Conservation (phyloP, 2,797 vertebrate genomes). For the Sebastes steindachneri region DNA sequence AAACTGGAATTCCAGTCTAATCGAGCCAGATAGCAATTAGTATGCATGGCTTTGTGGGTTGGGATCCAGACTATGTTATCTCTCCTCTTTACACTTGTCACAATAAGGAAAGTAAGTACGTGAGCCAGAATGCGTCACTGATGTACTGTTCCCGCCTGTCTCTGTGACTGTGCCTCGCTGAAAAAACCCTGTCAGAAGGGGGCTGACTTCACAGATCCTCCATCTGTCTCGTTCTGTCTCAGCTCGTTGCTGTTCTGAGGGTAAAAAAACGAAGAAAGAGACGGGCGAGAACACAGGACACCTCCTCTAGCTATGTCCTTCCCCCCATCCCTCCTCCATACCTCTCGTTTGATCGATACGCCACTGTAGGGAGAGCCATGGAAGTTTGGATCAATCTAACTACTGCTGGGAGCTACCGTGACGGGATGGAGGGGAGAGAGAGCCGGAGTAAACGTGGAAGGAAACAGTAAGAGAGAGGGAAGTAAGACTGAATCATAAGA, state of each 20-base stretch:
- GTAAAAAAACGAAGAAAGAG: conserved; percentile 3
- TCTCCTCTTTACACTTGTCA: conserved; percentile 21
- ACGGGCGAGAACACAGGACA: conserved; percentile 11
- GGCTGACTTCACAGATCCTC: conserved; percentile 28
- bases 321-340: background rate
- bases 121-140: conserved; percentile 6
- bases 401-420: conserved; percentile 49
- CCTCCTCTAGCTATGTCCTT: conserved; percentile 20
- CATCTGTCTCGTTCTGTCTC: conserved; percentile 38
- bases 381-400: conserved; percentile 66
- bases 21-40: background rate
- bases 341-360: conserved; percentile 55
- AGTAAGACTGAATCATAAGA: background rate
- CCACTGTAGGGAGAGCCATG: conserved; percentile 33
- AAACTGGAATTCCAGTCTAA: background rate
- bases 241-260: conserved; percentile 4
- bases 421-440: background rate
- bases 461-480: background rate
- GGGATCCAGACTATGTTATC: background rate
- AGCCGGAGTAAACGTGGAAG: background rate
- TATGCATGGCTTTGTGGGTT: background rate
- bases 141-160: conserved; percentile 11
- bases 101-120: conserved; percentile 11
- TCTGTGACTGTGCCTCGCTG: background rate
- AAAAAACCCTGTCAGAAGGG: conserved; percentile 29